Conservation (phyloP, 2,113 vertebrate species). For the Psammodynastes pulverulentus region DNA sequence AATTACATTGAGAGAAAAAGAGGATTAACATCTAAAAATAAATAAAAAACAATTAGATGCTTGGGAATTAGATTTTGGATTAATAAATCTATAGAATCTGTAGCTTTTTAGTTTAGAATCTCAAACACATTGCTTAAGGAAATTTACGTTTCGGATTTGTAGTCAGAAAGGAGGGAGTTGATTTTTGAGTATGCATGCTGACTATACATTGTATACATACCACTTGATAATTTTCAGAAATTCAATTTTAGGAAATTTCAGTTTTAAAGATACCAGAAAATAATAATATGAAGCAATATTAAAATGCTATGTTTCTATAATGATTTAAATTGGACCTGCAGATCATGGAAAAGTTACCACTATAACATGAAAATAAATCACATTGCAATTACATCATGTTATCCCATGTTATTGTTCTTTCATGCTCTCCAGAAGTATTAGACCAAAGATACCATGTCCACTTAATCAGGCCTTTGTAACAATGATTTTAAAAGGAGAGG, state of each 20-base stretch:
- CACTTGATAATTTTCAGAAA: not conserved
- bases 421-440: not conserved
- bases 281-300: not conserved
- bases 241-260: not conserved
- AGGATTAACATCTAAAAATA: not conserved
- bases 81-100: not conserved
- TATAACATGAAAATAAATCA: not conserved
- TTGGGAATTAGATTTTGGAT: not conserved
- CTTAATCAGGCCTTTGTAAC: not conserved
- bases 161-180: not conserved
- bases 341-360: not conserved
- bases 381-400: not conserved
- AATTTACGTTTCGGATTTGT: not conserved
- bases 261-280: not conserved
- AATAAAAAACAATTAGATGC: not conserved
- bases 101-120: not conserved
- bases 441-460: not conserved
- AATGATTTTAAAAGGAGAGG: not conserved
- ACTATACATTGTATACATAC: not conserved
- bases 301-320: not conserved
- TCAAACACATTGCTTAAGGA: not conserved
- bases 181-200: not conserved
- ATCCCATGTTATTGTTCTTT: not conserved
- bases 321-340: not conserved
- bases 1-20: not conserved